phyloP scores from a whole-genome alignment of 2,888 invertebrate genomes.

The Hypolimnas misippus region DNA sequence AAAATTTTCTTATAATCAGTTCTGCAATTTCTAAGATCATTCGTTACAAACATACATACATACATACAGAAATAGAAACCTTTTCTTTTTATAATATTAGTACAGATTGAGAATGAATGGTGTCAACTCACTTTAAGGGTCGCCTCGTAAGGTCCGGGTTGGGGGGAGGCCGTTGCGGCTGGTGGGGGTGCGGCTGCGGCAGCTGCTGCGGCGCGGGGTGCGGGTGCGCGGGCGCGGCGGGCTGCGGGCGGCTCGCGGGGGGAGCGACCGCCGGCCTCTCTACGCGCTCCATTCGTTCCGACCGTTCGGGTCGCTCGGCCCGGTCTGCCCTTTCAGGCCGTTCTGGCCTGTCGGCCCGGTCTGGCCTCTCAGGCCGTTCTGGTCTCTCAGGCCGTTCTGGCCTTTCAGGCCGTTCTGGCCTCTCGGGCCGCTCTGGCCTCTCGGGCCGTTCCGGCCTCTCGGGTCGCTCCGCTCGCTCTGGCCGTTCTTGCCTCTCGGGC shows the following conservation, averaged over 20 bases:
- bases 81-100: too few relatives aligned
- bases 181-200: constrained; percentile 70
- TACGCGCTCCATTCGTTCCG: constrained; percentile 46
- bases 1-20: too few relatives aligned
- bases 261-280: constrained; percentile 50
- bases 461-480: constrained; percentile 57
- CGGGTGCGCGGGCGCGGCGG: too few relatives aligned
- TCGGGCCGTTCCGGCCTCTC: constrained; percentile 61
- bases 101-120: too few relatives aligned
- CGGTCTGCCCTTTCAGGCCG: constrained; percentile 59
- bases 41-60: too few relatives aligned
- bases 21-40: too few relatives aligned
- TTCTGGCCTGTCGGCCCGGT: constrained; percentile 59
- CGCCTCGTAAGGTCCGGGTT: constrained; percentile 89
- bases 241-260: constrained; percentile 49
- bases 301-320: constrained; percentile 51
- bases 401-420: constrained; percentile 60
- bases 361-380: constrained; percentile 47
- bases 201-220: constrained; percentile 54
- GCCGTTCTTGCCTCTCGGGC: constrained; percentile 58
- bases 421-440: constrained; percentile 52
- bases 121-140: constrained; percentile 87
- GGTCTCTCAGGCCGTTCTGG: constrained; percentile 53
- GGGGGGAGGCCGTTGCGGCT: constrained; percentile 76
- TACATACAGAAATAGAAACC: too few relatives aligned